These are phyloP conservation scores for Drosophila colorata DNA, from an alignment of 2,888 invertebrate genomes.

Conservation along the genomic window DNA sequence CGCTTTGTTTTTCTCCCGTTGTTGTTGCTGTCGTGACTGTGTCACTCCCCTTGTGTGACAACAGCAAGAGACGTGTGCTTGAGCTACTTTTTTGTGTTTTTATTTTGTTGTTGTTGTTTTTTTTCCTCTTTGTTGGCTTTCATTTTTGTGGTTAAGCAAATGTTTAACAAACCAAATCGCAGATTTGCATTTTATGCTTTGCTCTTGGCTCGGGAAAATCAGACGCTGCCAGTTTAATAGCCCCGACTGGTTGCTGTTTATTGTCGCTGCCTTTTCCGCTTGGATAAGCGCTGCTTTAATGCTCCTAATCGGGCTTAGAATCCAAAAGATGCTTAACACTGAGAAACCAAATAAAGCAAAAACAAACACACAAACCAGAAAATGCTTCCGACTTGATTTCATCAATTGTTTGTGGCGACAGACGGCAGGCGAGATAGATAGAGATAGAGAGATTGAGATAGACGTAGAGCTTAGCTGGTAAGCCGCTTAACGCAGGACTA, in stretches of 20 bases:
- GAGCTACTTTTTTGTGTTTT: constrained; percentile 39
- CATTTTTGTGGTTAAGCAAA: constrained; percentile 81
- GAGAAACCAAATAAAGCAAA: constrained; percentile 24
- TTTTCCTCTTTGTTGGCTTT: constrained; percentile 37
- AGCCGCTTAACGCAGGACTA: constrained; percentile 51
- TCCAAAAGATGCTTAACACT: constrained; percentile 64
- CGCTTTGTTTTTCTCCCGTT: constrained; percentile 44
- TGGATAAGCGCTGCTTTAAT: constrained; percentile 73
- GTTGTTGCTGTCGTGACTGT: constrained; percentile 43
- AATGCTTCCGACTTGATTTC: constrained; percentile 33
- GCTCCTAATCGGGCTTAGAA: constrained; percentile 76
- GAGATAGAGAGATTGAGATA: constrained; percentile 16
- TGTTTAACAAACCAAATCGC: constrained; percentile 82
- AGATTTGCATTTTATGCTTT: constrained; percentile 80
- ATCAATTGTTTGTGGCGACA: constrained; percentile 40
- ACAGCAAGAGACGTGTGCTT: constrained; percentile 47
- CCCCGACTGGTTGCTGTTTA: constrained; percentile 40
- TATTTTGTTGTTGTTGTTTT: constrained; percentile 19
- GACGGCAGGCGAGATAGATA: background rate
- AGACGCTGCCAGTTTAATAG: constrained; percentile 50
- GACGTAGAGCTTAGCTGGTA: constrained; percentile 41
- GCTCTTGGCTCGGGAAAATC: constrained; percentile 41
- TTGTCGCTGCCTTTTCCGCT: constrained; percentile 54
- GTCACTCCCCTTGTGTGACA: constrained; percentile 60
- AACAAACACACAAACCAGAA: constrained; percentile 12